Conservation (phyloP, 64 coral and sea anemone species). For the Stylophora pistillata region DNA sequence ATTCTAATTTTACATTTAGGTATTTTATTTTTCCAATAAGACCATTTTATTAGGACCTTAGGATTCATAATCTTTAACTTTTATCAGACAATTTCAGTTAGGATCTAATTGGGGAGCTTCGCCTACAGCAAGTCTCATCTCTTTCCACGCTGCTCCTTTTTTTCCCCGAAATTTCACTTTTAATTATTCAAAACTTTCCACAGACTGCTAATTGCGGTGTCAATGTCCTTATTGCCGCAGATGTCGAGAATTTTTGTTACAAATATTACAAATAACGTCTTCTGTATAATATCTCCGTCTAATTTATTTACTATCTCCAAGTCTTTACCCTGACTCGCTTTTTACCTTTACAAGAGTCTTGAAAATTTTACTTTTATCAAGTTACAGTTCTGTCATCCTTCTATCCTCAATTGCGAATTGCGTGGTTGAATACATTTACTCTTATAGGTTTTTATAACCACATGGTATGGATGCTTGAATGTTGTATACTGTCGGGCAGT, state of each 20-base stretch:
- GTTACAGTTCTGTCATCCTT: neutral
- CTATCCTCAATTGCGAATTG: neutral
- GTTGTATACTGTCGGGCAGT: neutral
- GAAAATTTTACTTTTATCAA: neutral
- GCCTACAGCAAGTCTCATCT: neutral
- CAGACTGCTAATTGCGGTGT: neutral
- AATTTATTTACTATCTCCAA: too few species aligned
- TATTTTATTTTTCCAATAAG: neutral
- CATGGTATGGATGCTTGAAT: neutral
- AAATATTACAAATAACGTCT: neutral
- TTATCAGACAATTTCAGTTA: neutral
- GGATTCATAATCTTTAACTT: neutral
- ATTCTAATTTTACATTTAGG: neutral
- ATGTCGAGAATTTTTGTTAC: neutral
- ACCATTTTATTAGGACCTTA: neutral
- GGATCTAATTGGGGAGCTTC: too few species aligned
- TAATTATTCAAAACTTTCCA: neutral
- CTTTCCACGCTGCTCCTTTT: neutral
- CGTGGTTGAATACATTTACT: neutral
- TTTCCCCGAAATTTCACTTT: neutral
- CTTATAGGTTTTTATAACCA: neutral
- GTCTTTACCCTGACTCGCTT: too few species aligned
- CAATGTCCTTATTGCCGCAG: neutral
- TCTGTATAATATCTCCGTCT: neutral
- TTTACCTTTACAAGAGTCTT: neutral